Evolutionary conservation across 2,797 vertebrate species (phyloP).

Genomic region (Merluccius polli): DNA sequence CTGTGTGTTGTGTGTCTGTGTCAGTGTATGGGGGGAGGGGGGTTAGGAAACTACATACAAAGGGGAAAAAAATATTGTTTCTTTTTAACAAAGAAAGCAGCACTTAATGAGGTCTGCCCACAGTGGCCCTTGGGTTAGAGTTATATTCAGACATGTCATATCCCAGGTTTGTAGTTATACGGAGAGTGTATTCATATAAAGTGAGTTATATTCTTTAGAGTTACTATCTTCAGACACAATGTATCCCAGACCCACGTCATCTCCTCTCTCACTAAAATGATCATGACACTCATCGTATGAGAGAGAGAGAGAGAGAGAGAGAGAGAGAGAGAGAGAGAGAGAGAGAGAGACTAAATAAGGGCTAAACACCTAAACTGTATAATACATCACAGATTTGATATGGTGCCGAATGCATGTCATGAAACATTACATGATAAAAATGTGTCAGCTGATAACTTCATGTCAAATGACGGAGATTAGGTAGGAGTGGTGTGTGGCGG

Average conservation of each 20-base stretch:
- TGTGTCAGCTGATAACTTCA: not conserved
- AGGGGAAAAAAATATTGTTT: conserved; percentile 12
- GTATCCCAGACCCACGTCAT: not conserved
- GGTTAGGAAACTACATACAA: conserved; percentile 16
- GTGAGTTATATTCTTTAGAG: not conserved
- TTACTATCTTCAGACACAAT: not conserved
- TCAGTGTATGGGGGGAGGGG: not conserved
- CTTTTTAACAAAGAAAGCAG: conserved; percentile 58
- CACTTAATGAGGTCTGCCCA: conserved; percentile 70
- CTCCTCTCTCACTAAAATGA: not conserved
- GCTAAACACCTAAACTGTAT: not conserved
- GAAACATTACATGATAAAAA: not conserved
- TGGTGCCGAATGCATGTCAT: not conserved
- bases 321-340: not conserved
- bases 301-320: not conserved
- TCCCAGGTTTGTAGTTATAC: not conserved
- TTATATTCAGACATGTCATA: not conserved
- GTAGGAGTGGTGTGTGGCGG: not conserved
- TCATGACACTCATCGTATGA: not conserved
- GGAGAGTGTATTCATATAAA: not conserved
- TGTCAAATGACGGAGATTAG: not conserved
- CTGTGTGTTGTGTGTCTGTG: not conserved
- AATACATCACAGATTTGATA: not conserved
- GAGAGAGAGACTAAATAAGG: not conserved
- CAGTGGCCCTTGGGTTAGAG: conserved; percentile 56